Evolutionary conservation across 2,797 vertebrate species (phyloP).

Genomic region (Decapterus maruadsi): DNA sequence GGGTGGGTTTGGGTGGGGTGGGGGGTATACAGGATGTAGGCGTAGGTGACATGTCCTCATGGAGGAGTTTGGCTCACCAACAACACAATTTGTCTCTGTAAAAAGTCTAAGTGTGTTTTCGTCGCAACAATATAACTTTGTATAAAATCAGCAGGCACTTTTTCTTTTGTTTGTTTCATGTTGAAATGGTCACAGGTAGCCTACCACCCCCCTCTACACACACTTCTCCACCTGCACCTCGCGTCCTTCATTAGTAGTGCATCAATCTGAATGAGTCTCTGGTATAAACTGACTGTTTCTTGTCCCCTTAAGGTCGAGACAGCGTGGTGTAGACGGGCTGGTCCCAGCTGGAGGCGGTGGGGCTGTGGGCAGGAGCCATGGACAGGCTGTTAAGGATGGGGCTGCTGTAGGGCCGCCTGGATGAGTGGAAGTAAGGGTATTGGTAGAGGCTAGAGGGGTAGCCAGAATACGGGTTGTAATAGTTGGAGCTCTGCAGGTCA

Average conservation of each 20-base stretch:
- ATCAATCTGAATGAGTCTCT: constrained; percentile 74
- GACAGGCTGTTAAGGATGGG: constrained; percentile 94
- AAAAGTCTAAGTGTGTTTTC: constrained; percentile 75
- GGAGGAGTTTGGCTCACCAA: constrained; percentile 85
- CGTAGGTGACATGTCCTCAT: constrained; percentile 85
- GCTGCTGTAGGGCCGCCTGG: constrained; percentile 91
- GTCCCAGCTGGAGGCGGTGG: constrained; percentile 92
- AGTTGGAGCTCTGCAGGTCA: constrained; percentile 95
- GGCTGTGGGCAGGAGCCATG: constrained; percentile 94
- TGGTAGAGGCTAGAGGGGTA: constrained; percentile 96
- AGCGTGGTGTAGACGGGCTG: constrained; percentile 98
- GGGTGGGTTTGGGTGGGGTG: constrained; percentile 38
- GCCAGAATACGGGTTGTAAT: constrained; percentile 93
- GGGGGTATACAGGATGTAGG: constrained; percentile 74
- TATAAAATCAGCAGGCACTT: constrained; percentile 94
- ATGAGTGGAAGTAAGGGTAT: constrained; percentile 96
- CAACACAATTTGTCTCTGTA: constrained; percentile 75
- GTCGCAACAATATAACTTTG: constrained; percentile 74
- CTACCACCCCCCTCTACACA: constrained; percentile 47
- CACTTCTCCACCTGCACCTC: constrained; percentile 54
- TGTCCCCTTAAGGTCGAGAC: constrained; percentile 88
- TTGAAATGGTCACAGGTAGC: constrained; percentile 73
- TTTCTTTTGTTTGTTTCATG: constrained; percentile 68
- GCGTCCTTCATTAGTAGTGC: constrained; percentile 85
- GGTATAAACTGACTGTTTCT: constrained; percentile 39